Conservation (phyloP, 2,888 invertebrate species). For the Drosophila mercatorum region DNA sequence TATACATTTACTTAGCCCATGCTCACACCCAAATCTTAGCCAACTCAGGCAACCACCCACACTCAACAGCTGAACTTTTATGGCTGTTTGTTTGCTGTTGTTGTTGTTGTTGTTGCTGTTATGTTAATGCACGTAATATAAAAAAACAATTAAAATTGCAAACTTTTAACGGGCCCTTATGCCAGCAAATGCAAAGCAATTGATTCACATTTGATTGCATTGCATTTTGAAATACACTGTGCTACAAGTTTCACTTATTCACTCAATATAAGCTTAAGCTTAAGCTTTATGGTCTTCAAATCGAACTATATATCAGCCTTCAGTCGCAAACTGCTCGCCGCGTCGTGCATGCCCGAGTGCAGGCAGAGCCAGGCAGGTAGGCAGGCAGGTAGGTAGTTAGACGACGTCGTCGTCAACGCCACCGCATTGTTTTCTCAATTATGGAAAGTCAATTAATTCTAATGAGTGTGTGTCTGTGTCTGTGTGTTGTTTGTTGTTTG, state of each 20-base stretch:
- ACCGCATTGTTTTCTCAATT: constrained; percentile 81
- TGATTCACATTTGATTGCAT: constrained; percentile 59
- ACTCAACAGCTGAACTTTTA: constrained; percentile 19
- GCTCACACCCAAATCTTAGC: constrained; percentile 33
- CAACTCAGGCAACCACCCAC: constrained; percentile 34
- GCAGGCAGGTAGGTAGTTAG: constrained; percentile 19
- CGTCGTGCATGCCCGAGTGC: constrained; percentile 17
- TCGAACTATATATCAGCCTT: no score
- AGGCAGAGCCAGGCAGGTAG: constrained; percentile 5
- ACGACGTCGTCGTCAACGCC: constrained; percentile 60
- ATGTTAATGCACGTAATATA: constrained; percentile 65
- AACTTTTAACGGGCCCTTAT: constrained; percentile 42
- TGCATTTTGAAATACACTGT: constrained; percentile 12
- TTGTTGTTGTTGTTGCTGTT: constrained; percentile 28
- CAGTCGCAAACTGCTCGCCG: no score
- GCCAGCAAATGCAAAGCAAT: constrained; percentile 45
- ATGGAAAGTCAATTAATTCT: constrained; percentile 83
- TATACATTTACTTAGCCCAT: constrained; percentile 18
- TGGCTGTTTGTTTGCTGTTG: constrained; percentile 7
- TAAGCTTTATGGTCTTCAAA: no score
- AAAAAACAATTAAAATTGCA: constrained; percentile 64
- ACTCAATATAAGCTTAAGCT: no score
- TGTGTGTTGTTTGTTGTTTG: constrained; percentile 12
- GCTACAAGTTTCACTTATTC: not conserved
- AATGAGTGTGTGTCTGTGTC: constrained; percentile 59